Evolutionary conservation across 23 tunicate species (phyloP).

Genomic region (Styela plicata): DNA sequence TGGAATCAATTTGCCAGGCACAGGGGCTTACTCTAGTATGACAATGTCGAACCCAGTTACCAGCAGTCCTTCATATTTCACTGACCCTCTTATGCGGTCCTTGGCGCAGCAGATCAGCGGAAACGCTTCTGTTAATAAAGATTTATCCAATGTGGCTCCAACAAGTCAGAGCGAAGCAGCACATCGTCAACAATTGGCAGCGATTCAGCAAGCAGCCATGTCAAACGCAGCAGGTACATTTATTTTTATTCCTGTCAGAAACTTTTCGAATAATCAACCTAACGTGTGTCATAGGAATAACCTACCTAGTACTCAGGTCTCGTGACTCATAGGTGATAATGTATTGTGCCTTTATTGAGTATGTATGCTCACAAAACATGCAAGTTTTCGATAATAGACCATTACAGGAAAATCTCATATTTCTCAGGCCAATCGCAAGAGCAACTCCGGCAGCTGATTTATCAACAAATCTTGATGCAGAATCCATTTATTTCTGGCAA

Average conservation of each 20-base stretch:
- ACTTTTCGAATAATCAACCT: too few species aligned
- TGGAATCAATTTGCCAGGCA: conserved; percentile 34
- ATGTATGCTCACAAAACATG: too few species aligned
- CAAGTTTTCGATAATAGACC: too few species aligned
- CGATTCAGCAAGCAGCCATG: conserved; percentile 64
- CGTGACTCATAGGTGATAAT: too few species aligned
- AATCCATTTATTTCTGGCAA: conserved; percentile 61
- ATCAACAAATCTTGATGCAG: conserved; percentile 74
- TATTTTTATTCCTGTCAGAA: too few species aligned
- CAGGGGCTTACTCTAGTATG: background rate
- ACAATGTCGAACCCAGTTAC: background rate
- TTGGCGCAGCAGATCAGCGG: conserved; percentile 23
- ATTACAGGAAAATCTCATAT: too few species aligned
- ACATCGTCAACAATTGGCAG: conserved; percentile 38
- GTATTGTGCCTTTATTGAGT: too few species aligned
- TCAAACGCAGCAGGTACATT: background rate
- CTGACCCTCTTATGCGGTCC: conserved; percentile 8
- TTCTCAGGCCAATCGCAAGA: conserved; percentile 39
- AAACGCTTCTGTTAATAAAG: background rate
- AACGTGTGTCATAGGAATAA: too few species aligned
- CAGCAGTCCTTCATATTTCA: background rate
- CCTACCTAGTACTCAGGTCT: too few species aligned
- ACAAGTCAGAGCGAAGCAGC: conserved; percentile 9
- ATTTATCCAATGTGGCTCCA: background rate
- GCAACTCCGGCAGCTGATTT: conserved; percentile 65